A percentile compares a stretch with the other conserved stretches of the same genome.
Evolutionary conservation across 2,888 invertebrate species (phyloP).

Genomic region (Trachelus troglodyta): DNA sequence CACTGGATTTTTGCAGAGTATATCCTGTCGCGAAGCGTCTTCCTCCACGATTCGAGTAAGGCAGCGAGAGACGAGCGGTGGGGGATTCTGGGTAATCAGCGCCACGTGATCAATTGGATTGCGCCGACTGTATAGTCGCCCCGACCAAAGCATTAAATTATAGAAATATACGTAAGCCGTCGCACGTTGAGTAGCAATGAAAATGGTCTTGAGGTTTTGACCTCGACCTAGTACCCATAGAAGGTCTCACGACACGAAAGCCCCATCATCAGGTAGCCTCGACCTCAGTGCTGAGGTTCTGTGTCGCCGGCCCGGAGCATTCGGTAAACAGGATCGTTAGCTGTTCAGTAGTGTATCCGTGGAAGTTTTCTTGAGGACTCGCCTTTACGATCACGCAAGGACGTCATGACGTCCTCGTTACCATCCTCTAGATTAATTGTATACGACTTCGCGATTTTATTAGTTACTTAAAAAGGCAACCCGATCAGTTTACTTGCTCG

Average conservation of each 20-base stretch:
- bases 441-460: background rate
- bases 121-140: background rate
- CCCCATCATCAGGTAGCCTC: constrained; percentile 31
- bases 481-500: background rate
- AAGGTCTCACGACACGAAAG: constrained; percentile 49
- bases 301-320: background rate
- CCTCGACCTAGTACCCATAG: constrained; percentile 53
- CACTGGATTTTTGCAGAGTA: background rate
- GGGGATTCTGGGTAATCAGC: background rate
- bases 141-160: background rate
- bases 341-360: background rate
- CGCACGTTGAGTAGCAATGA: background rate
- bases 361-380: background rate
- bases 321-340: constrained; percentile 2
- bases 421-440: background rate
- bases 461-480: background rate
- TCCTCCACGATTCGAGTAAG: background rate
- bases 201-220: constrained; percentile 18
- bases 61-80: background rate
- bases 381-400: background rate
- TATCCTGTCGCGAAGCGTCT: background rate
- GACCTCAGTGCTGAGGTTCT: constrained; percentile 22
- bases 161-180: background rate
- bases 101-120: background rate
- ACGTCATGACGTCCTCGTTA: background rate